Evolutionary conservation across 2,888 invertebrate genomes (phyloP).

Genomic region (Loripinus fragilis): DNA sequence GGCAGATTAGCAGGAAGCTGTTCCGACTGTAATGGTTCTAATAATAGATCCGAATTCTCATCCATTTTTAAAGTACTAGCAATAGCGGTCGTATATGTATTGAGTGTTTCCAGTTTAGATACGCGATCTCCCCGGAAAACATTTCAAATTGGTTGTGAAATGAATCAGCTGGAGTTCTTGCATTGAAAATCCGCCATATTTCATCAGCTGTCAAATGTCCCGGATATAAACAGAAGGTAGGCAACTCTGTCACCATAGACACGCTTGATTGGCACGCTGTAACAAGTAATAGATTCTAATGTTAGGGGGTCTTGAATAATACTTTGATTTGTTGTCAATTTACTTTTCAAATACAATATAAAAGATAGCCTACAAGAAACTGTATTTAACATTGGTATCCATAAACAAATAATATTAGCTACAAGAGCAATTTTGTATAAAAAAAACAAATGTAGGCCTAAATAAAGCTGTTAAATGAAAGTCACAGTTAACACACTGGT

Average conservation of each 20-base stretch:
- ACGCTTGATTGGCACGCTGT: neutral
- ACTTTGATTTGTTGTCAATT: no score
- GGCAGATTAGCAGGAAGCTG: conserved; percentile 76
- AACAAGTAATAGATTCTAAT: no score
- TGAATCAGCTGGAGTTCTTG: conserved; percentile 57
- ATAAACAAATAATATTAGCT: no score
- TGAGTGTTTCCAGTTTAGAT: conserved; percentile 53
- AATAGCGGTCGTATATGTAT: conserved; percentile 52
- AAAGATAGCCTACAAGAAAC: no score
- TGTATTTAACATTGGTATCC: no score
- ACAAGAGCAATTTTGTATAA: no score
- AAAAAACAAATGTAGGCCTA: no score
- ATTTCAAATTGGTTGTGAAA: conserved; percentile 58
- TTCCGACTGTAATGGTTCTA: conserved; percentile 86
- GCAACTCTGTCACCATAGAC: conserved; percentile 1
- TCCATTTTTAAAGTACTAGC: conserved; percentile 87
- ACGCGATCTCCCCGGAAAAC: conserved; percentile 60
- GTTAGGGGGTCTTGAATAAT: no score
- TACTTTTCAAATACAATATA: no score
- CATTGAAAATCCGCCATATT: conserved; percentile 56
- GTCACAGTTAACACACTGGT: no score
- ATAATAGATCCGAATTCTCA: conserved; percentile 90
- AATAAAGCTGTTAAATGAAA: no score
- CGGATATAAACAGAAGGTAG: conserved; percentile 23
- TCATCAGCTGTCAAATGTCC: conserved; percentile 42